These are phyloP conservation scores for Yponomeuta malinellus DNA, from an alignment of 2,888 invertebrate genomes.

Conservation along the genomic window DNA sequence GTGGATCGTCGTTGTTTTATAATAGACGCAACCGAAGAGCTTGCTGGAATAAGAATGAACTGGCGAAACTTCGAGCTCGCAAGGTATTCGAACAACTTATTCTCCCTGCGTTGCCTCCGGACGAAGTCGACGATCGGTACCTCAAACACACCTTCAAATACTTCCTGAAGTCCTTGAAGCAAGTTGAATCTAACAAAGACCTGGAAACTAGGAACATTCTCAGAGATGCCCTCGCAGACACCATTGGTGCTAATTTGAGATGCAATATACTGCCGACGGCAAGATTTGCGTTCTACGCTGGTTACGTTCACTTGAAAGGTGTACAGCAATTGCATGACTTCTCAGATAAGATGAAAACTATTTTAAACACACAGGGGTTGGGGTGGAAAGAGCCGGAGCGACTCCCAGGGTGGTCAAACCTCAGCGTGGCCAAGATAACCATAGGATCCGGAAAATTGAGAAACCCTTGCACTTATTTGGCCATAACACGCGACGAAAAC, in stretches of 20 bases:
- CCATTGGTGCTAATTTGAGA: constrained; percentile 57
- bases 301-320: constrained; percentile 50
- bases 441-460: constrained; percentile 42
- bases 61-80: constrained; percentile 51
- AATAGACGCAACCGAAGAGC: neutral
- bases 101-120: constrained; percentile 48
- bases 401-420: constrained; percentile 45
- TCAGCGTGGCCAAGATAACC: constrained; percentile 55
- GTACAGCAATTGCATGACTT: constrained; percentile 48
- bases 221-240: constrained; percentile 50
- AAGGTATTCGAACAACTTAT: constrained; percentile 48
- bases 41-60: constrained; percentile 56
- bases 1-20: neutral
- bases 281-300: constrained; percentile 62
- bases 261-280: constrained; percentile 53
- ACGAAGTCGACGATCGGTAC: constrained; percentile 44
- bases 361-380: constrained; percentile 54
- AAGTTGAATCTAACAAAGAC: constrained; percentile 32
- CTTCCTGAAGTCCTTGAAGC: constrained; percentile 39
- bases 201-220: constrained; percentile 33
- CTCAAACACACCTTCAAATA: constrained; percentile 43
- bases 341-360: constrained; percentile 41
- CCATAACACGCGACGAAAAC: constrained; percentile 47
- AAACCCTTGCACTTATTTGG: constrained; percentile 48
- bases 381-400: constrained; percentile 51